Evolutionary conservation across 2,797 vertebrate species (phyloP).

Genomic region (Neoniphon sammara): DNA sequence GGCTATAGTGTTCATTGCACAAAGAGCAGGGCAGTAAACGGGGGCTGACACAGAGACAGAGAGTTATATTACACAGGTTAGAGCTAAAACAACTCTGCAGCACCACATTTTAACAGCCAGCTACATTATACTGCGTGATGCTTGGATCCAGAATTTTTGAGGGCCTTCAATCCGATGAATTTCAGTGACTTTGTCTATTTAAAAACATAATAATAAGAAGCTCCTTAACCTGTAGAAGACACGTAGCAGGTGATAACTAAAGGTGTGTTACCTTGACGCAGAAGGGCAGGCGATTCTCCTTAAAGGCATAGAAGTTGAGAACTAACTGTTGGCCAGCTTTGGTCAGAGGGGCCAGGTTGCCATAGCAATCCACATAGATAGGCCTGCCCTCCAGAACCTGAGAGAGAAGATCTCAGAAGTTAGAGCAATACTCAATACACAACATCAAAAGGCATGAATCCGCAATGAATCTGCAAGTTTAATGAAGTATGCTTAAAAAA

Average conservation of each 20-base stretch:
- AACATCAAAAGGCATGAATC: background rate
- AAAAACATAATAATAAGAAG: background rate
- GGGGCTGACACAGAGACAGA: background rate
- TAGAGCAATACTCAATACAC: background rate
- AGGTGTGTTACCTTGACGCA: constrained; percentile 91
- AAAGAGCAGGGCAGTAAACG: background rate
- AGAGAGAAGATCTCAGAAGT: constrained; percentile 48
- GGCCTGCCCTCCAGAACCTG: constrained; percentile 98
- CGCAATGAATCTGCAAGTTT: background rate
- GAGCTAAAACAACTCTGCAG: background rate
- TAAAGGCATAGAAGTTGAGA: constrained; percentile 99
- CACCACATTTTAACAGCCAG: background rate
- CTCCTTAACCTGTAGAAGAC: background rate
- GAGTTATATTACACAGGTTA: background rate
- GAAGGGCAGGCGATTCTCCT: constrained; percentile 99
- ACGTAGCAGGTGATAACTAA: background rate
- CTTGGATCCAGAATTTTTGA: background rate
- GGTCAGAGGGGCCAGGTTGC: constrained; percentile 94
- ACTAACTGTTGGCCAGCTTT: constrained; percentile 97
- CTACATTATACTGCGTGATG: background rate
- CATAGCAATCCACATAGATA: constrained; percentile 98
- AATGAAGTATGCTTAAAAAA: background rate
- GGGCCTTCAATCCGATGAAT: background rate
- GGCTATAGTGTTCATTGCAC: background rate
- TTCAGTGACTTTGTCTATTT: background rate